phyloP scores from a whole-genome alignment of 1,140 invertebrate genomes.

The Paraescarpia echinospica region DNA sequence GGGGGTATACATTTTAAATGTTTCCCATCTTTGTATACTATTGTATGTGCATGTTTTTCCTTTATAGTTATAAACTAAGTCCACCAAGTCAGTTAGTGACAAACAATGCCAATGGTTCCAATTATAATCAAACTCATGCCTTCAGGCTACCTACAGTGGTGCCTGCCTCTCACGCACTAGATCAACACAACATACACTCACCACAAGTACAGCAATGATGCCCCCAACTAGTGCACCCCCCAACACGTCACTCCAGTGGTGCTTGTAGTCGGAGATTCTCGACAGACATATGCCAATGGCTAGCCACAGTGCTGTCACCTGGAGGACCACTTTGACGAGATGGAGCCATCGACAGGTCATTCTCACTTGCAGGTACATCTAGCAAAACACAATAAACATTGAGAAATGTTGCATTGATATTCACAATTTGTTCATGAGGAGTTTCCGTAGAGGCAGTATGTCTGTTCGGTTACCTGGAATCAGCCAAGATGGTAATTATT shows the following conservation, averaged over 20 bases:
- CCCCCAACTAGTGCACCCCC: constrained; percentile 67
- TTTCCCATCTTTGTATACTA: no score
- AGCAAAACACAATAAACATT: constrained; percentile 19
- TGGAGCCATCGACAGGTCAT: constrained; percentile 30
- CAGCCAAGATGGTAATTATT: no score
- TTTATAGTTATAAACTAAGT: no score
- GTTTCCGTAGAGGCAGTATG: no score
- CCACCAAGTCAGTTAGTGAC: no score
- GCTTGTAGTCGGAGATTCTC: constrained; percentile 90
- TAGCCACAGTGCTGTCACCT: constrained; percentile 63
- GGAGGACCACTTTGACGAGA: constrained; percentile 72
- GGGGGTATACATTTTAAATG: no score
- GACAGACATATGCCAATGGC: constrained; percentile 62
- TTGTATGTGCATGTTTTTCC: no score
- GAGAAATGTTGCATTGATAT: neutral
- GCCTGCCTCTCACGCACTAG: neutral
- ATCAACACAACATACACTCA: constrained; percentile 27
- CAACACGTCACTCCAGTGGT: constrained; percentile 85
- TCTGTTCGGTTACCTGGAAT: no score
- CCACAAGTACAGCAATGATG: constrained; percentile 60
- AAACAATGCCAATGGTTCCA: no score
- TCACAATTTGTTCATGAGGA: neutral
- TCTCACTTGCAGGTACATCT: constrained; percentile 36
- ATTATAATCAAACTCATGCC: no score
- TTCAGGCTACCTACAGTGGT: neutral